These are phyloP conservation scores for Phrynocephalus versicolor DNA, from an alignment of 2,113 vertebrate species.

Conservation along the genomic window DNA sequence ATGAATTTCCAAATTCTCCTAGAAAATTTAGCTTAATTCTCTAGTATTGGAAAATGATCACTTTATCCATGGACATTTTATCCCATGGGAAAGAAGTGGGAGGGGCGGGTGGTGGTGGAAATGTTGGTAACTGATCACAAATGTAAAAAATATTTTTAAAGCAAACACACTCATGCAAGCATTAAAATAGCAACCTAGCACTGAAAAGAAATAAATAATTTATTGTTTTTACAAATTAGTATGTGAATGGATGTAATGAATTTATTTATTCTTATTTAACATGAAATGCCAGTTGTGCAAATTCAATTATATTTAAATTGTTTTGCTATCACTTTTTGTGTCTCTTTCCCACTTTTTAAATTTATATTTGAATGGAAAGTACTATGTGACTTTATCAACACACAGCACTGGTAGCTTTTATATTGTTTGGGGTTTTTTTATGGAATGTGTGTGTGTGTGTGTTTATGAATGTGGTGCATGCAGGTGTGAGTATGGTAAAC, in stretches of 20 bases:
- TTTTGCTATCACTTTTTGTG: conserved; percentile 70
- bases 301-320: conserved; percentile 80
- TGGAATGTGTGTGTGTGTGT: conserved; percentile 2
- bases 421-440: conserved; percentile 40
- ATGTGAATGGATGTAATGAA: conserved; percentile 91
- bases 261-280: conserved; percentile 99
- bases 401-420: conserved; percentile 78
- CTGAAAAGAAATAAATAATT: conserved; percentile 94
- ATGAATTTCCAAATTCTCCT: not conserved
- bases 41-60: not conserved
- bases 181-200: conserved; percentile 84
- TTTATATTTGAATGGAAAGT: conserved; percentile 78
- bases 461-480: conserved; percentile 25
- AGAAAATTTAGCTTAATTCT: not conserved
- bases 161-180: not conserved
- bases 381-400: conserved; percentile 78
- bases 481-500: conserved; percentile 48
- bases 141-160: conserved; percentile 34
- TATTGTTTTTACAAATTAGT: conserved; percentile 96
- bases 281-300: conserved; percentile 81
- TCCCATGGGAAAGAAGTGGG: conserved; percentile 46
- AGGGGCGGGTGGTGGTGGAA: too few relatives aligned
- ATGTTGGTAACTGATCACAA: conserved; percentile 66
- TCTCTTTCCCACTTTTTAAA: conserved; percentile 71
- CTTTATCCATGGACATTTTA: conserved; percentile 52